Conservation (phyloP, 2,797 vertebrate genomes). For the Pitangus sulphuratus region DNA sequence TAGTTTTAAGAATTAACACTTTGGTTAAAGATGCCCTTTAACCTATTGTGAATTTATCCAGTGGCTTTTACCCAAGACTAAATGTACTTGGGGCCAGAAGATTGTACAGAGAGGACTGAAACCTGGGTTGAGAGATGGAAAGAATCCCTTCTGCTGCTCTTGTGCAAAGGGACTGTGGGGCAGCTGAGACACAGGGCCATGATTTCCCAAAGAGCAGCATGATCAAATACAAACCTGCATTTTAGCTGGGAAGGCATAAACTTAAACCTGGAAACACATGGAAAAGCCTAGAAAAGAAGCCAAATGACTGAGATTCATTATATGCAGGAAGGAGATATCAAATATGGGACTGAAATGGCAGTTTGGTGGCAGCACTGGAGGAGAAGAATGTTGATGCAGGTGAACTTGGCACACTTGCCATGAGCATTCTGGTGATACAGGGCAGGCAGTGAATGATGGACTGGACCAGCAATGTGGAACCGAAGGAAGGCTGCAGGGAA, state of each 20-base stretch:
- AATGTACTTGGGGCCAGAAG: neutral
- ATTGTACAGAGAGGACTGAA: neutral
- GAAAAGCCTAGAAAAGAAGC: neutral
- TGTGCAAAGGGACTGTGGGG: neutral
- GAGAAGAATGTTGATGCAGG: neutral
- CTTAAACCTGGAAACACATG: neutral
- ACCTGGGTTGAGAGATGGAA: neutral
- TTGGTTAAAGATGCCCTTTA: neutral
- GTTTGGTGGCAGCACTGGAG: neutral
- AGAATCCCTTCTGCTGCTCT: neutral
- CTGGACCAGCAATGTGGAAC: neutral
- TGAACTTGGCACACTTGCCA: neutral
- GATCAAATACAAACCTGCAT: neutral
- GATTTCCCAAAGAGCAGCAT: neutral
- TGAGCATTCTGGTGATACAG: rapidly evolving
- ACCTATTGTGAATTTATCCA: neutral
- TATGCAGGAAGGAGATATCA: neutral
- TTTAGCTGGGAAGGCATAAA: neutral
- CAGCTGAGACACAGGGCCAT: neutral
- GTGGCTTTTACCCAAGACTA: neutral
- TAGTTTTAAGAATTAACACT: neutral
- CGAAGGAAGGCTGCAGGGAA: neutral
- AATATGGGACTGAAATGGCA: neutral
- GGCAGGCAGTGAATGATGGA: neutral
- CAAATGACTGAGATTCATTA: neutral